Evolutionary conservation across 1,140 invertebrate genomes (phyloP).

Genomic region (Tetragnatha versicolor): DNA sequence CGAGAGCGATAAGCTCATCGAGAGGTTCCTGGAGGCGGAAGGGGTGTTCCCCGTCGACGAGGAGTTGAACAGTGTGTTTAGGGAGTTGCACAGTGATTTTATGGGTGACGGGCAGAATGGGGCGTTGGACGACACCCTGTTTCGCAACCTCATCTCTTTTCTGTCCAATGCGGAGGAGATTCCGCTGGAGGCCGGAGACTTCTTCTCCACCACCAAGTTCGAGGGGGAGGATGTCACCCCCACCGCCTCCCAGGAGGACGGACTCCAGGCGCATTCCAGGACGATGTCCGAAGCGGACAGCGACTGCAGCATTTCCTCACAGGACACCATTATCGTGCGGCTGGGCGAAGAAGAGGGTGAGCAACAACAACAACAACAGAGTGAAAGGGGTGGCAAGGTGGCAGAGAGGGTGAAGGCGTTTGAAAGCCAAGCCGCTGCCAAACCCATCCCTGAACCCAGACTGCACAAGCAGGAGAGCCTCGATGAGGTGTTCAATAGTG

Average conservation of each 20-base stretch:
- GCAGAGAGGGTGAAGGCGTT: not conserved
- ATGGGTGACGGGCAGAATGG: conserved; percentile 7
- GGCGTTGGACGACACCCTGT: conserved; percentile 25
- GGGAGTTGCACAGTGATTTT: conserved; percentile 42
- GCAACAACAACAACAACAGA: not conserved
- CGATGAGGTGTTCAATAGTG: conserved; percentile 30
- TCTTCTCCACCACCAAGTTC: conserved; percentile 25
- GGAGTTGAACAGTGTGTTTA: conserved; percentile 47
- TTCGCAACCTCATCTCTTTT: conserved; percentile 26
- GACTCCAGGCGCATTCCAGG: conserved; percentile 19
- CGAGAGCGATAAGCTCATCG: conserved; percentile 47
- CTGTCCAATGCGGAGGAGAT: conserved; percentile 29
- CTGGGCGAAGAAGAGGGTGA: conserved; percentile 39
- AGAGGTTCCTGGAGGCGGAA: conserved; percentile 47
- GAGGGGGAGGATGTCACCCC: not conserved
- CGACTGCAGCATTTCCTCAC: conserved; percentile 49
- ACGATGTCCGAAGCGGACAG: conserved; percentile 46
- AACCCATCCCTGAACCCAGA: not conserved
- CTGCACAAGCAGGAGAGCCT: not conserved
- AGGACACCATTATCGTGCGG: conserved; percentile 46
- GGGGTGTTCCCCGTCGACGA: conserved; percentile 49
- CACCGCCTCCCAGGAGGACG: conserved; percentile 11
- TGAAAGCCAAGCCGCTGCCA: not conserved
- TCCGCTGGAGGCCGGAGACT: conserved; percentile 5
- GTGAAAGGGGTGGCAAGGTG: not conserved